Base-by-base conservation (phyloP, 1,140 invertebrate species). In the Halesus radiatus region DNA sequence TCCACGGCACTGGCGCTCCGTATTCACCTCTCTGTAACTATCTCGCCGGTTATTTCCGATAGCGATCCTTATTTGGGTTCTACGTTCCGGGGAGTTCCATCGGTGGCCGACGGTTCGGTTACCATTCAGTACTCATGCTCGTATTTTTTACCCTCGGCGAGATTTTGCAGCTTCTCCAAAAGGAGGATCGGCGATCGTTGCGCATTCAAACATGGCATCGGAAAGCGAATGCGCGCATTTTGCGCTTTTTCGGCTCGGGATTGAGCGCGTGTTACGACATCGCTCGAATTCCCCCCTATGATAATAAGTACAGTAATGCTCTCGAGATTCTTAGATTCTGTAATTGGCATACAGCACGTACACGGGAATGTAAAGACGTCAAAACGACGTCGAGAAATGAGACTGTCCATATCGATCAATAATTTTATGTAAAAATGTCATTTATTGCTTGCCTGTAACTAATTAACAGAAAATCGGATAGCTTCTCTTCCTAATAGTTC, bases 111-210 rank as follows among this genome's bases (percentile, higher is more conserved):
- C 18, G 20, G 3, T 13, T 23, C 32, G 68, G 53, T 72, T 72
- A 72, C 68, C 68, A 72, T 72, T 72, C 68, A 72, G 45, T 53
- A 23, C 68, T 72, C 68, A 72, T 18, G 50, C 45, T 10, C 20
- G 45, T 50, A 72, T 18, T 72, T 72, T 72, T 72, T 72, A 22
- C 68, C 18, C 10, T 16, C 50, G 1, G 45, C 68, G 18, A 72
- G 18, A 26, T 72, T 20, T 16, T 54, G 68, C 68, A 23, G 64
- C 29, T n/a, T 68, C 64, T 50, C 50, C 20, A 23, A 23, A 18
- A 23, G 50, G 62, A 5, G 22, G 15, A 23, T 66, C 16, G n/a
- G 32, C 62, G 32, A 7, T 37, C 15, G 29, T 23, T 29, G 15
- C 18, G 10, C 52, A 52, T 22, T 23, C 20, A 23, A 23, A 72